Evolutionary conservation across 2,888 invertebrate genomes (phyloP).

Genomic region (Caradrina clavipalpis): DNA sequence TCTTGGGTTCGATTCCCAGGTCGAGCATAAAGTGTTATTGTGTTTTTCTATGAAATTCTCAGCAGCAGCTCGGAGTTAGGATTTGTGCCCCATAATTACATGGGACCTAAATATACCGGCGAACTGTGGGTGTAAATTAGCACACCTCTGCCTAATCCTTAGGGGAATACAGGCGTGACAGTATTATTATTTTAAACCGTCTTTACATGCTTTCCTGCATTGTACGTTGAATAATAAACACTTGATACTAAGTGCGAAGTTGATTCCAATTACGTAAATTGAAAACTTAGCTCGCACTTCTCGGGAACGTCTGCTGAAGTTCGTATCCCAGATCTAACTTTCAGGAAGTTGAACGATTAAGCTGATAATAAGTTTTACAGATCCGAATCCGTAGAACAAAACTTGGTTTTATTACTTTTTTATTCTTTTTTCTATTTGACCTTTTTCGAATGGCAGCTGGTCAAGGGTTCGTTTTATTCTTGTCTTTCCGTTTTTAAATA

Average conservation of each 20-base stretch:
- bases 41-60: too few relatives aligned
- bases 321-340: conserved; percentile 44
- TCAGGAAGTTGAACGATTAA: conserved; percentile 47
- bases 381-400: conserved; percentile 13
- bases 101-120: too few relatives aligned
- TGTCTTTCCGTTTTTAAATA: not conserved
- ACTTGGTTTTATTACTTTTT: conserved; percentile 10
- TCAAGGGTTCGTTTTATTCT: not conserved
- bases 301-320: conserved; percentile 37
- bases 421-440: conserved; percentile 11
- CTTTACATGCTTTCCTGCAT: not conserved
- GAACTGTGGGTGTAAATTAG: too few relatives aligned
- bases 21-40: too few relatives aligned
- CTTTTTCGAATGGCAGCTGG: not conserved
- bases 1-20: too few relatives aligned
- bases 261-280: conserved; percentile 58
- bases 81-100: too few relatives aligned
- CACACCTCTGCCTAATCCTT: too few relatives aligned
- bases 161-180: too few relatives aligned
- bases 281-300: conserved; percentile 39
- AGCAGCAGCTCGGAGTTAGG: too few relatives aligned
- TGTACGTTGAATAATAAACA: conserved; percentile 23
- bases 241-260: conserved; percentile 41
- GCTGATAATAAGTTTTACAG: conserved; percentile 44
- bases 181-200: too few relatives aligned